Evolutionary conservation across 1,140 invertebrate species (phyloP).

Genomic region (Phenacoccus solenopsis): DNA sequence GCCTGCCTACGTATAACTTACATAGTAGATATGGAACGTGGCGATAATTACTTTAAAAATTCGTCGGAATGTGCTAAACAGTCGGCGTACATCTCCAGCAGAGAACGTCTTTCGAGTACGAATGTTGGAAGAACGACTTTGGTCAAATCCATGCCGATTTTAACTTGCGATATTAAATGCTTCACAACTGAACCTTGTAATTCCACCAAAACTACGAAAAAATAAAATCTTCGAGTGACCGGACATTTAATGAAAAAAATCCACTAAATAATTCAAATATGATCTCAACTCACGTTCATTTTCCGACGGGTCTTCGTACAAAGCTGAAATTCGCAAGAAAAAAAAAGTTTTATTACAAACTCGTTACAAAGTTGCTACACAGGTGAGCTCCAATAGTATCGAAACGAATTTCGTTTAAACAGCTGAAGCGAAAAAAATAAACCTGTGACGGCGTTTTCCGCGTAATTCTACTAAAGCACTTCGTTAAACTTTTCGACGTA

Average conservation of each 20-base stretch:
- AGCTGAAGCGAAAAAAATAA: neutral
- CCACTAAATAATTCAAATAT: too few species aligned
- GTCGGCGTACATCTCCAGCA: slow-evolving; percentile 96
- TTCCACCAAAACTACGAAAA: slow-evolving; percentile 48
- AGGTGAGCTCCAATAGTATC: neutral
- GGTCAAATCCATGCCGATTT: slow-evolving; percentile 97
- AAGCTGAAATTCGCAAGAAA: slow-evolving; percentile 26
- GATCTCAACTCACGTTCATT: slow-evolving; percentile 29
- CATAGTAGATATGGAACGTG: too few species aligned
- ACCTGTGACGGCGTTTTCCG: neutral
- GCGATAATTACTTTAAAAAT: slow-evolving; percentile 75
- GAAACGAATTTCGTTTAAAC: neutral
- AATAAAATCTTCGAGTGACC: neutral
- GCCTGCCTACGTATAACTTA: too few species aligned
- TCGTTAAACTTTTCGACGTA: too few species aligned
- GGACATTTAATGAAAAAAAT: too few species aligned
- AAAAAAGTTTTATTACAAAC: neutral
- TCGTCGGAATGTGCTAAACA: slow-evolving; percentile 96
- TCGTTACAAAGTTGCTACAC: neutral
- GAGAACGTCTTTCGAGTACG: slow-evolving; percentile 84
- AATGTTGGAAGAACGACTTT: slow-evolving; percentile 96
- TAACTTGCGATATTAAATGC: slow-evolving; percentile 87
- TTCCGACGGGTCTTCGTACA: slow-evolving; percentile 29
- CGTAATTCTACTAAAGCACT: too few species aligned
- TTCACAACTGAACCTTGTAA: slow-evolving; percentile 88